Evolutionary conservation across 2,797 vertebrate species (phyloP).

Genomic region (Ctenopoma multispine): DNA sequence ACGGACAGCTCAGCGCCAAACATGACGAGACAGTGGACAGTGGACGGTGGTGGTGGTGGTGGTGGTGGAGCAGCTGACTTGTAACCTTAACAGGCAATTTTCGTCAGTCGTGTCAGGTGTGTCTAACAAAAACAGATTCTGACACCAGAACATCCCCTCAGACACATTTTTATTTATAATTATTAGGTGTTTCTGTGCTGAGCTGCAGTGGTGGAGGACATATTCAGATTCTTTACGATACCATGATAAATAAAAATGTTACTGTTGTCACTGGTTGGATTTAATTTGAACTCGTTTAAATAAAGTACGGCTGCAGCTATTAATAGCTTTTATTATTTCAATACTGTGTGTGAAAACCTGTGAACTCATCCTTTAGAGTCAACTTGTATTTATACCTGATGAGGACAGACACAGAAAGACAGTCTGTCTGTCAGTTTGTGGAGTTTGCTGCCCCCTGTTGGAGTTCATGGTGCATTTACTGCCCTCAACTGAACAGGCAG

Average conservation of each 20-base stretch:
- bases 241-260: too few species aligned
- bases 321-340: too few species aligned
- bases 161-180: not conserved
- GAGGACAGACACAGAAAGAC: not conserved
- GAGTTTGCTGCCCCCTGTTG: constrained; percentile 71
- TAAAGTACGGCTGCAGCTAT: too few species aligned
- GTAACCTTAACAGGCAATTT: not conserved
- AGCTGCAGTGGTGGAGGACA: not conserved
- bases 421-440: constrained; percentile 35
- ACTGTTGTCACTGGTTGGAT: too few species aligned
- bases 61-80: not conserved
- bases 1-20: constrained; percentile 13
- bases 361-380: not conserved
- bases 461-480: not conserved
- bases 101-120: not conserved
- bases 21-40: not conserved
- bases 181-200: not conserved
- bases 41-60: not conserved
- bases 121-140: not conserved
- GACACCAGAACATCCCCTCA: not conserved
- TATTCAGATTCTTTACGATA: not conserved
- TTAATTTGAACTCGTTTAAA: too few species aligned
- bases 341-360: too few species aligned
- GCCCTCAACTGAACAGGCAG: constrained; percentile 16
- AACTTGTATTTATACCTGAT: constrained; percentile 1